Base-by-base conservation (phyloP, 2,113 vertebrate genomes). In the Mustelus asterias region DNA sequence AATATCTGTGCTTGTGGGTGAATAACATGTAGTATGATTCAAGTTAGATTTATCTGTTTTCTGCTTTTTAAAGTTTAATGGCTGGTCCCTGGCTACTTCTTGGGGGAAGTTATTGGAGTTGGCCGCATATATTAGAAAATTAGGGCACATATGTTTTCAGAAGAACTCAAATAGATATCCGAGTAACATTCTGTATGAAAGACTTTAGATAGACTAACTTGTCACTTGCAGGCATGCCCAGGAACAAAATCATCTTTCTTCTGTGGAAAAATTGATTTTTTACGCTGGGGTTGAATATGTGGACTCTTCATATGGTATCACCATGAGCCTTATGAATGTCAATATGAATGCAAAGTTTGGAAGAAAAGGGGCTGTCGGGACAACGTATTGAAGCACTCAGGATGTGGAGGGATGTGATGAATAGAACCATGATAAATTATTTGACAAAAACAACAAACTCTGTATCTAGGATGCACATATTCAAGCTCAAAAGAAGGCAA, bases 391-490 rank as follows among this genome's bases (percentile, higher is more conserved):
- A 90, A 90, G 88, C 29, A 90, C 29, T 90, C 88, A 60, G 54
- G 88, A 58, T 90, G 33, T 58, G 26, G 29, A 60, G 54, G 26
- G 88, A 63, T 63, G 63, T 60, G 58, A 60, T 60, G 54, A 92
- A 92, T 92, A 92, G 58, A 92, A 16, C 54, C 88, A 63, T 92
- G 63, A 92, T 63, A 63, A 92, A 63, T 63, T 60, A 92, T 92
- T n/a, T 33, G 88, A 60, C 54, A 92, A n/a, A 33, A 54, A 63
- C 65, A 54, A 26, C 44, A 92, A n/a, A n/a, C 58, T n/a, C 26
- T 92, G 88, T n/a, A 92, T n/a, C 54, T n/a, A 92, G 14, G 88
- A 58, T 58, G 20, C 13, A 4, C 58, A 60, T 29, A 60, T 92
- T 63, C 54, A 92, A 60, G 16, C 80, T 83, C 37, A 83, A 41